These are phyloP conservation scores for Melanotaenia maccullochi DNA, from an alignment of 2,797 vertebrate species.

Conservation along the genomic window DNA sequence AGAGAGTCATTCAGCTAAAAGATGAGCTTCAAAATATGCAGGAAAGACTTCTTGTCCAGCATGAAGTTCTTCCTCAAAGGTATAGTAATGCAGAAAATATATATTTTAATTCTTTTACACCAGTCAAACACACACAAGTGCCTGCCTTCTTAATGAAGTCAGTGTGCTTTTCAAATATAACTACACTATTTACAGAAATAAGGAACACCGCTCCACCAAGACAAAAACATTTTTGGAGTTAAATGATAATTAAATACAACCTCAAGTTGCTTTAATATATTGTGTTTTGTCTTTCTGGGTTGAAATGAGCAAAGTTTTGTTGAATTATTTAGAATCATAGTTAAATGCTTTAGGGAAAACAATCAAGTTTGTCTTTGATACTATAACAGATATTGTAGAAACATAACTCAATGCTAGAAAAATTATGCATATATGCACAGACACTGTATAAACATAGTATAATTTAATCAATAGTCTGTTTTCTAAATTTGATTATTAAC, in stretches of 20 bases:
- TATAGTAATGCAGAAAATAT: conserved; percentile 45
- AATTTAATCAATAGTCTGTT: neutral
- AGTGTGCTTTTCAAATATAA: neutral
- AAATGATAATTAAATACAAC: neutral
- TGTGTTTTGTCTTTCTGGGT: neutral
- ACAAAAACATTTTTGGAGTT: neutral
- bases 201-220: neutral
- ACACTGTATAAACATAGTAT: neutral
- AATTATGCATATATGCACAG: neutral
- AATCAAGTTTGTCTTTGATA: neutral
- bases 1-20: conserved; percentile 79
- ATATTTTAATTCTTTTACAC: neutral
- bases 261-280: neutral
- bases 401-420: neutral
- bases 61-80: conserved; percentile 87
- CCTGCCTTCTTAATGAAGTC: neutral
- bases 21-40: conserved; percentile 83
- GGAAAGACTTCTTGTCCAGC: conserved; percentile 81
- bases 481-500: neutral
- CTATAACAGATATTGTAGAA: neutral
- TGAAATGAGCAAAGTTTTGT: neutral
- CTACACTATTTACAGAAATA: neutral
- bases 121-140: neutral
- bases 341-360: neutral
- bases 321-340: neutral